Conservation (phyloP, 2,797 vertebrate genomes). For the Poeciliopsis infans region DNA sequence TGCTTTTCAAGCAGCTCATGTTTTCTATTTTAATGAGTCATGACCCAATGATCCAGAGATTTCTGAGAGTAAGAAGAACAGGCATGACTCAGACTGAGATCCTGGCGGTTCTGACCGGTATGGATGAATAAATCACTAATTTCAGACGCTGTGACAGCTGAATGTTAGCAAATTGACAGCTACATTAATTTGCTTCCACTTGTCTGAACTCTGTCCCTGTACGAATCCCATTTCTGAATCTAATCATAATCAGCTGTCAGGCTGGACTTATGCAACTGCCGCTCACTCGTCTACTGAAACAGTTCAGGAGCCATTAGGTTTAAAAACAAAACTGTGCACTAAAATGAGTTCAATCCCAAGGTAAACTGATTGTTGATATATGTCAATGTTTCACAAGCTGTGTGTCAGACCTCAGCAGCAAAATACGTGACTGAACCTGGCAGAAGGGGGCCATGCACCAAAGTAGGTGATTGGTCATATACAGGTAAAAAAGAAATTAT, state of each 20-base stretch:
- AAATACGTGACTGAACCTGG: too few relatives aligned
- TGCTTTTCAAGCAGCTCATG: conserved; percentile 14
- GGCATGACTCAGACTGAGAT: conserved; percentile 14
- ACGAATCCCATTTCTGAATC: conserved; percentile 39
- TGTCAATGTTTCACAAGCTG: neutral
- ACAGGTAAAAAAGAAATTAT: too few relatives aligned
- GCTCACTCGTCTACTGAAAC: conserved; percentile 25
- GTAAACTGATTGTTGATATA: neutral
- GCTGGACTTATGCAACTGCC: conserved; percentile 20
- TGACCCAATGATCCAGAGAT: conserved; percentile 50
- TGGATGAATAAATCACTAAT: conserved; percentile 17
- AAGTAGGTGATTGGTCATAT: too few relatives aligned
- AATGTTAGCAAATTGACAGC: conserved; percentile 20
- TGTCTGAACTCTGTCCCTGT: conserved; percentile 27
- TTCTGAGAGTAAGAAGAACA: neutral
- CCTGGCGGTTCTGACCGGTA: neutral
- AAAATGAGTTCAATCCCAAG: neutral
- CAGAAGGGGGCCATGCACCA: too few relatives aligned
- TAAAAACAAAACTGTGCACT: neutral
- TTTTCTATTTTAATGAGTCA: conserved; percentile 44
- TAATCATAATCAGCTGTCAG: conserved; percentile 28
- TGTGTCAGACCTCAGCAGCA: too few relatives aligned
- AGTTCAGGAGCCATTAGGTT: conserved; percentile 14
- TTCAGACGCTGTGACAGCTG: conserved; percentile 4
- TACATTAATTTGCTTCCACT: conserved; percentile 21